A percentile compares a stretch with the other conserved stretches of the same genome.
Conservation (phyloP, 2,797 vertebrate genomes). For the Chiloscyllium punctatum region DNA sequence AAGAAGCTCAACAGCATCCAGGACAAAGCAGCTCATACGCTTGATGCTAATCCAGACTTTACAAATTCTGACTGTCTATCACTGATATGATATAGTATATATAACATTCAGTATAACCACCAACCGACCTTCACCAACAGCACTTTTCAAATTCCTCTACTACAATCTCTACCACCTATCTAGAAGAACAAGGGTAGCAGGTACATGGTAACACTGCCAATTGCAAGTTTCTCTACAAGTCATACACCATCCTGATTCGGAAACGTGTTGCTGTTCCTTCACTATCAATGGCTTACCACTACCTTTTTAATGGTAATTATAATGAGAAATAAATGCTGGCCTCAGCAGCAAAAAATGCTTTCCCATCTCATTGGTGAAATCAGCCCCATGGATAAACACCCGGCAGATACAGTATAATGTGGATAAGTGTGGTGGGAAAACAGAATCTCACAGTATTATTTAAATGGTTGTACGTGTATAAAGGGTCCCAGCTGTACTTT, state of each 20-base stretch:
- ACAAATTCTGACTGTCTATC: neutral
- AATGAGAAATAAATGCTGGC: neutral
- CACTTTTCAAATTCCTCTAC: neutral
- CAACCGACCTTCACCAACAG: neutral
- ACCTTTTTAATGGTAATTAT: neutral
- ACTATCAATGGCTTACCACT: neutral
- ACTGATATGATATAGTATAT: neutral
- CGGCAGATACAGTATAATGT: no score
- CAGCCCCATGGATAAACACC: no score
- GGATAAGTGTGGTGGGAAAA: no score
- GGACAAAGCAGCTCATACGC: neutral
- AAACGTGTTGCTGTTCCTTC: neutral
- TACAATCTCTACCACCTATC: neutral
- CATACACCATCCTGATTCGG: neutral
- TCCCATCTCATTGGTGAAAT: neutral
- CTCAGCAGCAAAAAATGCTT: neutral
- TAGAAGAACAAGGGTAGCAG: neutral
- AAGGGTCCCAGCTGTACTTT: no score
- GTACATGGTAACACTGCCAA: neutral
- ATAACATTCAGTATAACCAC: neutral
- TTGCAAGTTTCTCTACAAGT: neutral
- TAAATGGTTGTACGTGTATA: no score
- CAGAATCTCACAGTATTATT: no score
- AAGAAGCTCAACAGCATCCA: neutral
- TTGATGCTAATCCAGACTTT: neutral